Evolutionary conservation across 2,113 vertebrate species (phyloP).

Genomic region (Hemichromis elongatus): DNA sequence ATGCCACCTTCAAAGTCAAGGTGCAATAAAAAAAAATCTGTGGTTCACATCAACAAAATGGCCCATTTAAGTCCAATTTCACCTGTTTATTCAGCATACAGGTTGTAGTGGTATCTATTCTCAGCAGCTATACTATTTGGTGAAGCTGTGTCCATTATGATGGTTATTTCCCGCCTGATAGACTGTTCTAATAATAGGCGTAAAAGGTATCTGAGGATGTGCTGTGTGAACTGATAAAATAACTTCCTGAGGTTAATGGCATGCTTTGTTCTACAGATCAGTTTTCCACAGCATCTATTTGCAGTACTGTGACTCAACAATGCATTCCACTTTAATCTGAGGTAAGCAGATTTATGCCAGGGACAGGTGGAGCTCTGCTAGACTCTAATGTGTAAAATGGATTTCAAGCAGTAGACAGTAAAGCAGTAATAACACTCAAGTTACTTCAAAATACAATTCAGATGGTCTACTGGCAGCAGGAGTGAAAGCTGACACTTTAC

Average conservation of each 20-base stretch:
- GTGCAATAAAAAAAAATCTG: not conserved
- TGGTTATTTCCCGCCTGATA: not conserved
- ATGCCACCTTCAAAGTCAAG: no score
- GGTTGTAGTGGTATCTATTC: not conserved
- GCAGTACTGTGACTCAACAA: constrained; percentile 2
- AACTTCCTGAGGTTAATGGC: constrained; percentile 1
- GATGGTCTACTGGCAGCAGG: not conserved
- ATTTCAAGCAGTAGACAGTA: constrained; percentile 6
- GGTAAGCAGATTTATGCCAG: constrained; percentile 37
- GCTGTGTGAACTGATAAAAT: not conserved
- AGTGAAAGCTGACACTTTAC: constrained; percentile 19
- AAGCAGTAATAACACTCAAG: constrained; percentile 13
- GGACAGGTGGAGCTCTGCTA: constrained; percentile 14
- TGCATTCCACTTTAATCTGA: constrained; percentile 30
- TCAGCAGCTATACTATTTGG: not conserved
- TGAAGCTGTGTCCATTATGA: not conserved
- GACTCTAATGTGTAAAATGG: constrained; percentile 45
- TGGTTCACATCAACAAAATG: not conserved
- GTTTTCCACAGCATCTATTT: constrained; percentile 6
- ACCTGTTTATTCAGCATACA: not conserved
- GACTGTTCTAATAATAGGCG: not conserved
- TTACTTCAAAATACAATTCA: constrained; percentile 29
- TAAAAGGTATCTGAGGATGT: not conserved
- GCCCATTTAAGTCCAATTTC: not conserved
- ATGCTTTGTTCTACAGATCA: not conserved